Base-by-base conservation (phyloP, 2,888 invertebrate species). In the Linyphia triangularis region DNA sequence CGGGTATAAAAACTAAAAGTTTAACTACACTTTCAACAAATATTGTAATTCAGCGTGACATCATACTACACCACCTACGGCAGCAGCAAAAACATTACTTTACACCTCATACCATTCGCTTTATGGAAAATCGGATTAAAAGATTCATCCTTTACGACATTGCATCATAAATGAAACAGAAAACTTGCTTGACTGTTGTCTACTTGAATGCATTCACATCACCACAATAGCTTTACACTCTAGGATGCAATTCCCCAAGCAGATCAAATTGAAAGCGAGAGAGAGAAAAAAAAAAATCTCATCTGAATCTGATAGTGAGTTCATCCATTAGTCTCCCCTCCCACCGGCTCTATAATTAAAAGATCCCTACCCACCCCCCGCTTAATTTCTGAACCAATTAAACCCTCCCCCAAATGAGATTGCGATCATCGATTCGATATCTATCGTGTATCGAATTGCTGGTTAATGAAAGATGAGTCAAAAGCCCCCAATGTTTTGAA, bases 391-490 rank as follows among this genome's bases (percentile, higher is more conserved):
- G 72, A 82, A 82, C 82, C 82, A 82, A 82, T 82, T 82, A 82
- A 82, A 51, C 43, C 59, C 79, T 72, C 59, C 24, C 70, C 75
- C 61, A 19, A 79, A 28, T 19, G 51, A 28, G 72, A 82, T 82
- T 61, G 70, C 59, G 19, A 72, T 63, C 72, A 82, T 82, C 72
- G 72, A 82, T 72, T 70, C 72, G 59, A 70, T 75, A 59, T 63
- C 19, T 77, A 79, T 79, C 57, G 67, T 19, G 67, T 59, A 73
- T 83, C 84, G 84, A 77, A 84, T 57, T 37, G 13, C 61, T 51
- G 28, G 78, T 37, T 70, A 78, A 85, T 85, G 85, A 85, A 85
- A 78, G 72, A 85, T 85, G 85, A 85, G 70, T 85, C 85, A 85
- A 57, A 57, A 33, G 37, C 16, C 19, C 65, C 43, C 28, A 43